These are phyloP conservation scores for Siphlonurus alternatus DNA, from an alignment of 2,888 invertebrate species.

Conservation along the genomic window DNA sequence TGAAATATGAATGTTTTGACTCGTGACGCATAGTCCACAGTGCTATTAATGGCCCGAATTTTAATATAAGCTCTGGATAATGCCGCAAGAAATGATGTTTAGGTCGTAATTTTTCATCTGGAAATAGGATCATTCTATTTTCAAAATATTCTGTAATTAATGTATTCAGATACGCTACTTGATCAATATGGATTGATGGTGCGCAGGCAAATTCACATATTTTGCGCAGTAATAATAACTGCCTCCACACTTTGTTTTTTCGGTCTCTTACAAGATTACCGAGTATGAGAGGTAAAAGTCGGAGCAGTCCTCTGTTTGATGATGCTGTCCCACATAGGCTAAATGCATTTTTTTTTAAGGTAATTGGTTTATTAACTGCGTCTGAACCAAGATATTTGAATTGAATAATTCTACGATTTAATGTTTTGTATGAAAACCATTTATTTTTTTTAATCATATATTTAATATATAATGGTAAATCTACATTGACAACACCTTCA, in stretches of 20 bases:
- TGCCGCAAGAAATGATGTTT: not conserved
- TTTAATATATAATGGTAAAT: not conserved
- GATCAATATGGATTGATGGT: not conserved
- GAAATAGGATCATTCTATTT: too few species aligned
- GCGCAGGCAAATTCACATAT: not conserved
- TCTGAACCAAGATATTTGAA: not conserved
- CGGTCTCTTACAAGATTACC: not conserved
- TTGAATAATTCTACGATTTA: not conserved
- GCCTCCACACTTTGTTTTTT: not conserved
- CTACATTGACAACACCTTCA: not conserved
- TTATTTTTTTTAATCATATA: not conserved
- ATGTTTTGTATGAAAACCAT: not conserved
- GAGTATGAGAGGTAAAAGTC: not conserved
- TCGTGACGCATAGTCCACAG: not conserved
- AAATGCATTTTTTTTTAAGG: not conserved
- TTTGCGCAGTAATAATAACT: not conserved
- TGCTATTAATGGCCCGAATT: not conserved
- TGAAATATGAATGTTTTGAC: not conserved
- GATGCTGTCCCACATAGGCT: not conserved
- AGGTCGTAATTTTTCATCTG: not conserved
- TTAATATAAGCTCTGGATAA: not conserved
- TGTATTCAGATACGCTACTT: not conserved
- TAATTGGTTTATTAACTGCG: not conserved
- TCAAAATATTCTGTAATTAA: not conserved
- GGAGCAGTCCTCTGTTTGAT: not conserved